phyloP scores from a whole-genome alignment of 1,140 invertebrate genomes.

The Contarinia nasturtii region DNA sequence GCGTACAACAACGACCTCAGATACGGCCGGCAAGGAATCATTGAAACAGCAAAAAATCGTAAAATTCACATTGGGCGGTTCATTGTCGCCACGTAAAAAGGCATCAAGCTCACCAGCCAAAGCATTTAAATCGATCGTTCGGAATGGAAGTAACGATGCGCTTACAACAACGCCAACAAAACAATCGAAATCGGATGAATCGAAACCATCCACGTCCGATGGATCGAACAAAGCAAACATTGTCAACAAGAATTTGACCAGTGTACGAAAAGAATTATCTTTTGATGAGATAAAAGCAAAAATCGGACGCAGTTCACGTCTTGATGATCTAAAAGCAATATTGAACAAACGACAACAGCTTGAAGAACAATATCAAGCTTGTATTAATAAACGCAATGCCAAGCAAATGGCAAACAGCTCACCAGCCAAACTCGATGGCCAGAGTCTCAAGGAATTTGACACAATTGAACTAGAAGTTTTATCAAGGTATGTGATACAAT shows the following conservation, averaged over 20 bases:
- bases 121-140: slow-evolving; percentile 9
- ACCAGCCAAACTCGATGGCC: slow-evolving; percentile 25
- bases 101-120: slow-evolving; percentile 12
- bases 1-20: not conserved
- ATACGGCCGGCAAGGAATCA: too few relatives aligned
- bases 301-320: slow-evolving; percentile 36
- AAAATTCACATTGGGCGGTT: slow-evolving; percentile 18
- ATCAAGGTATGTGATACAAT: slow-evolving; percentile 33
- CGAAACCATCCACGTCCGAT: slow-evolving; percentile 6
- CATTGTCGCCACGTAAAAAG: slow-evolving; percentile 14
- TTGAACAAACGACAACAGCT: slow-evolving; percentile 32
- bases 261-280: slow-evolving; percentile 32
- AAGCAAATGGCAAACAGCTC: slow-evolving; percentile 9
- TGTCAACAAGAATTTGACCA: slow-evolving; percentile 15
- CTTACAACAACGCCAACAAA: slow-evolving; percentile 21
- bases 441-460: slow-evolving; percentile 45
- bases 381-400: slow-evolving; percentile 18
- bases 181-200: slow-evolving; percentile 17
- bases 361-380: slow-evolving; percentile 17
- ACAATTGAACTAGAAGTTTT: slow-evolving; percentile 52
- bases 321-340: slow-evolving; percentile 42
- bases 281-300: slow-evolving; percentile 44
- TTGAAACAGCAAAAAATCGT: slow-evolving; percentile 16
- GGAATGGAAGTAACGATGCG: slow-evolving; percentile 12
- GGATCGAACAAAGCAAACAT: slow-evolving; percentile 7